phyloP scores from a whole-genome alignment of 1,140 invertebrate species.

The Drosophila orosa region DNA sequence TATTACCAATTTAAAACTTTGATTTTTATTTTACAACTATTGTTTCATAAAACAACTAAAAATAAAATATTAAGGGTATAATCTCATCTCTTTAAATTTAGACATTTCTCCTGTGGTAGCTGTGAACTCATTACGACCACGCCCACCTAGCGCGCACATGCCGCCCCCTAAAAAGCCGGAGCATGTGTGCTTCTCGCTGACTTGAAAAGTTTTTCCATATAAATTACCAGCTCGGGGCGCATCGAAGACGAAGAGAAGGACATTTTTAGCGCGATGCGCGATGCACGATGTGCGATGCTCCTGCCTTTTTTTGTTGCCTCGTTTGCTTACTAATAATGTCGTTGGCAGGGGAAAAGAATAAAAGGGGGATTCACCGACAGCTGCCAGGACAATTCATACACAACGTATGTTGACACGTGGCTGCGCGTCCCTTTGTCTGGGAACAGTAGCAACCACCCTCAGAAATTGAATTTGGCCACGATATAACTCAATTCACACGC shows the following conservation, averaged over 20 bases:
- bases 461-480: conserved; percentile 71
- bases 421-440: conserved; percentile 38
- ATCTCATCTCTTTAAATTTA: neutral
- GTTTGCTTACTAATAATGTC: conserved; percentile 57
- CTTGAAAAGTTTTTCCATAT: conserved; percentile 64
- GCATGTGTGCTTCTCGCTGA: conserved; percentile 42
- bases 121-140: conserved; percentile 48
- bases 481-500: conserved; percentile 74
- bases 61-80: no score
- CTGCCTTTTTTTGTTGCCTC: conserved; percentile 32
- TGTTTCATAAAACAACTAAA: no score
- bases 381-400: conserved; percentile 52
- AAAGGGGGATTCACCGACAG: conserved; percentile 15
- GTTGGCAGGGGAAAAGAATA: conserved; percentile 16
- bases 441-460: conserved; percentile 14
- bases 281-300: conserved; percentile 15
- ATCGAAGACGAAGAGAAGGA: conserved; percentile 31
- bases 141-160: conserved; percentile 28
- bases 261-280: conserved; percentile 51
- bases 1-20: no score
- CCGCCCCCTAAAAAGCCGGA: conserved; percentile 17
- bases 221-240: conserved; percentile 68
- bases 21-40: no score
- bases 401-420: conserved; percentile 60
- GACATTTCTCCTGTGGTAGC: conserved; percentile 6